Base-by-base conservation (phyloP, 2,113 vertebrate genomes). In the Nothoprocta perdicaria region DNA sequence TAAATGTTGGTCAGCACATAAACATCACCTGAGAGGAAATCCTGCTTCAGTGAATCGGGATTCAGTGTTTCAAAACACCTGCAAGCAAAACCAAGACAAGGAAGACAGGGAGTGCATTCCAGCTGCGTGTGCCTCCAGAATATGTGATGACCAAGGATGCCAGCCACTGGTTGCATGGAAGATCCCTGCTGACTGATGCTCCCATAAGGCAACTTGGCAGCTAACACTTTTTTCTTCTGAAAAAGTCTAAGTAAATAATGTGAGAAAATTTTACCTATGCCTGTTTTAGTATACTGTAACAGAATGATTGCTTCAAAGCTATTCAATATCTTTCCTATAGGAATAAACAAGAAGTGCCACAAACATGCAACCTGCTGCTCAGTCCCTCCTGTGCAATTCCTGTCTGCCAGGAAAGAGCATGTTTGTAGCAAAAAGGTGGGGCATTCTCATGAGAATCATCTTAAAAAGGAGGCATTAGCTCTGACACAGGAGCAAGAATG, bases 241-340 rank as follows among this genome's bases (percentile, higher is more conserved):
- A 80, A 85, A 88, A 66, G 6, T 52, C 5, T 1, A 4, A 3
- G 18, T 65, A 4, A 31, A 41, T 45, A 58, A 2, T 45, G n/a
- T 76, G 9, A 68, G 19, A 10, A 3, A 80, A 26, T 48, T 60
- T 88, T 53, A 53, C 5, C 16, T 41, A 21, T 10, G 24, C 4
- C 16, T 1, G 3, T 52, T 58, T 45, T 77, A 65, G 45, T 52
- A 29, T 29, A 40, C 1, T 23, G 19, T 69, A 69, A 50, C 31
- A 69, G 66, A 48, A 69, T 48, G 10, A 35, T 29, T 69, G 0
- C 22, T 57, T 76, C n/a, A 83, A 50, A 93, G 85, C 50, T 45
- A 53, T 2, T 2, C 22, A 18, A 5, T 18, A 63, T 17, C 13
- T 65, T 76, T 77, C 52, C 33, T 35, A 6, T 1, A 0, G 12